A percentile compares a stretch with the other conserved stretches of the same genome.
Evolutionary conservation across 1,140 invertebrate genomes (phyloP).

Genomic region (Ephestia elutella): DNA sequence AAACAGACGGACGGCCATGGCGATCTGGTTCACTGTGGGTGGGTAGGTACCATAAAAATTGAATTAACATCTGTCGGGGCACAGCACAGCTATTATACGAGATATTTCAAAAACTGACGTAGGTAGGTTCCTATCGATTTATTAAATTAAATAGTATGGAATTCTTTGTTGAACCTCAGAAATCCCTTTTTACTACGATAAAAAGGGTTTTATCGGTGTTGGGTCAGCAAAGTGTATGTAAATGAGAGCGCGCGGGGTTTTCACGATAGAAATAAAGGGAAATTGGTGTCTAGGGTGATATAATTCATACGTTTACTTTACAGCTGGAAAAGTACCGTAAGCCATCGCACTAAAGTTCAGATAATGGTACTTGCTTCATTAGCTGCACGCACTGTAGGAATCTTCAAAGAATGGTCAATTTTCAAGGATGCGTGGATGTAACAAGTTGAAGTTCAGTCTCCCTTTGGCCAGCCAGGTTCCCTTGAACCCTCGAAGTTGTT

Average conservation of each 20-base stretch:
- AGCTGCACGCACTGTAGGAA: background rate
- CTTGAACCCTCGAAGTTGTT: no score
- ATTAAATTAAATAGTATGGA: constrained; percentile 30
- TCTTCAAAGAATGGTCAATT: no score
- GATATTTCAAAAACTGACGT: no score
- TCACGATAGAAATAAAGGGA: constrained; percentile 49
- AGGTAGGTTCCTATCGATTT: background rate
- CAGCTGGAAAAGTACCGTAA: background rate
- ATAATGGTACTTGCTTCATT: background rate
- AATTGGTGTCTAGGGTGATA: constrained; percentile 44
- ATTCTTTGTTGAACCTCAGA: constrained; percentile 45
- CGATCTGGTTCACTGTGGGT: no score
- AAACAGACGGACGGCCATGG: no score
- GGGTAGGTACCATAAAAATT: no score
- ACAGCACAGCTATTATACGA: no score
- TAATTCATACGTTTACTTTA: constrained; percentile 27
- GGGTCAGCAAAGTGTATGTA: constrained; percentile 67
- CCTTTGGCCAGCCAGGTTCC: no score
- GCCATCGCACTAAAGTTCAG: background rate
- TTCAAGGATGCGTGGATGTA: no score
- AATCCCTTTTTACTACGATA: constrained; percentile 52
- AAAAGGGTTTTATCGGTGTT: constrained; percentile 58
- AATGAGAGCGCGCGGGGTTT: constrained; percentile 47
- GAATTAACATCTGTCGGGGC: no score
- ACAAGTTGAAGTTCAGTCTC: no score